Evolutionary conservation across 1,140 invertebrate genomes (phyloP).

Genomic region (Ruditapes philippinarum): DNA sequence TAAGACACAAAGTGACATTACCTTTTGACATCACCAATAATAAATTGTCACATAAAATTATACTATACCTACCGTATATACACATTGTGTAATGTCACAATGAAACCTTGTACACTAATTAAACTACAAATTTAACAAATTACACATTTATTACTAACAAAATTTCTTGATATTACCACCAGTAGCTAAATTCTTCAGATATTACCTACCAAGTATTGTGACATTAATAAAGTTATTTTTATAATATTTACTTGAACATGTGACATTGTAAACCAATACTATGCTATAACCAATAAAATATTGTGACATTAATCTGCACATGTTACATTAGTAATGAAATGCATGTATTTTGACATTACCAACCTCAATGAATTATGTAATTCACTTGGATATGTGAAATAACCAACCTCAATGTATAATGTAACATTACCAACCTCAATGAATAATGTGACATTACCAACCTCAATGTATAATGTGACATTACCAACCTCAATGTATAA

Average conservation of each 20-base stretch:
- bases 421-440: not conserved
- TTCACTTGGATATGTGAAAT: not conserved
- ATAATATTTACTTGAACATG: not conserved
- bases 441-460: not conserved
- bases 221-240: not conserved
- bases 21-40: too few species aligned
- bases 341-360: not conserved
- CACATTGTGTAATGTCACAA: too few species aligned
- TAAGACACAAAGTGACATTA: too few species aligned
- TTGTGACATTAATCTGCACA: not conserved
- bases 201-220: not conserved
- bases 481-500: not conserved
- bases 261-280: not conserved
- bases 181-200: not conserved
- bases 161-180: not conserved
- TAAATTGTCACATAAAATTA: too few species aligned
- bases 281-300: not conserved
- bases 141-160: not conserved
- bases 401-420: not conserved
- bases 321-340: not conserved
- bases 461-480: not conserved
- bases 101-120: too few species aligned
- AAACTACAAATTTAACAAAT: too few species aligned
- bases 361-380: not conserved
- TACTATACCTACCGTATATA: too few species aligned